Conservation (phyloP, 2,797 vertebrate species). For the Triplophysa bombifrons region DNA sequence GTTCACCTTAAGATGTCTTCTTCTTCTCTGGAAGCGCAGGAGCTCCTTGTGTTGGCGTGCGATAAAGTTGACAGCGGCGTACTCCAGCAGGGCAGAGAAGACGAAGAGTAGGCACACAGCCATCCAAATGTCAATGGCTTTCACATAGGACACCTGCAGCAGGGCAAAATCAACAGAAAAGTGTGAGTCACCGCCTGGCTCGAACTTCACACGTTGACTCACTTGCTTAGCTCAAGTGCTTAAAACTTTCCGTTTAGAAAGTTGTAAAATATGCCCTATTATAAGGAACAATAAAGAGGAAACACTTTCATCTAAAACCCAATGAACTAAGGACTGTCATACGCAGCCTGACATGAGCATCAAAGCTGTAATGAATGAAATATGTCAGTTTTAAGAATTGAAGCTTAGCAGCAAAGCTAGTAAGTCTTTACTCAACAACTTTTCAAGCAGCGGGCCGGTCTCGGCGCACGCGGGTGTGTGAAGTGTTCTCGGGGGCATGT, state of each 20-base stretch:
- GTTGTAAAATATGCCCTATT: slow-evolving; percentile 36
- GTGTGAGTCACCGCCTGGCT: slow-evolving; percentile 35
- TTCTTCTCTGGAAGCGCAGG: slow-evolving; percentile 93
- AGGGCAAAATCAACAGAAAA: slow-evolving; percentile 13
- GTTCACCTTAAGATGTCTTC: slow-evolving; percentile 94
- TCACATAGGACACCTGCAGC: slow-evolving; percentile 93
- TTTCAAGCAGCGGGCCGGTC: slow-evolving; percentile 9
- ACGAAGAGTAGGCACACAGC: slow-evolving; percentile 96
- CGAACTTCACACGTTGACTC: slow-evolving; percentile 45
- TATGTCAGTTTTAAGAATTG: slow-evolving; percentile 23
- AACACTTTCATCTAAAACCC: slow-evolving; percentile 29
- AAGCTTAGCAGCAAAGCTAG: not conserved
- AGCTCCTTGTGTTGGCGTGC: slow-evolving; percentile 99
- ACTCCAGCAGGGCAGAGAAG: slow-evolving; percentile 96
- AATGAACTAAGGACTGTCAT: slow-evolving; percentile 1
- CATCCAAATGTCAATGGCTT: slow-evolving; percentile 99
- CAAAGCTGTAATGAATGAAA: slow-evolving; percentile 45
- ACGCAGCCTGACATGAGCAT: slow-evolving; percentile 12
- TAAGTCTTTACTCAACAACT: not conserved
- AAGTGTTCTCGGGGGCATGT: not conserved
- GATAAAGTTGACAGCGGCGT: slow-evolving; percentile 97
- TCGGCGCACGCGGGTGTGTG: not conserved
- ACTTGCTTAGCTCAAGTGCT: slow-evolving; percentile 33
- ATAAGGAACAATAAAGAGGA: slow-evolving; percentile 12
- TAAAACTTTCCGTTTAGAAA: slow-evolving; percentile 34